phyloP scores from a whole-genome alignment of 2,888 invertebrate genomes.

The Hymenopus coronatus region DNA sequence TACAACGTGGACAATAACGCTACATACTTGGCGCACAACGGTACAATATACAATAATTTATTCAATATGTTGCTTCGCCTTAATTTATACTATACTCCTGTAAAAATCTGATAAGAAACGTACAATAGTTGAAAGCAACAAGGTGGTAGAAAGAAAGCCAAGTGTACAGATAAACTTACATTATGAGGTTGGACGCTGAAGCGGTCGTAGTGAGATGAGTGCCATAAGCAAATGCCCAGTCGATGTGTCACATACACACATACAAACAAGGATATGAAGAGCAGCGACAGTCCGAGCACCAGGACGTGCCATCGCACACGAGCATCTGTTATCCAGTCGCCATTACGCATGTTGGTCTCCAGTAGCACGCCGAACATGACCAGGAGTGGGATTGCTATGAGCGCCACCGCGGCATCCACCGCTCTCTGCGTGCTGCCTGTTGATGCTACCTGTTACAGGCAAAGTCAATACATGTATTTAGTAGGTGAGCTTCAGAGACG shows the following conservation, averaged over 20 bases:
- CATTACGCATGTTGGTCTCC: constrained; percentile 46
- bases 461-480: not conserved
- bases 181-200: not conserved
- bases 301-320: constrained; percentile 46
- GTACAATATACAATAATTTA: too few relatives aligned
- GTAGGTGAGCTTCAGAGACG: too few relatives aligned
- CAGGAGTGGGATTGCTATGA: constrained; percentile 48
- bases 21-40: too few relatives aligned
- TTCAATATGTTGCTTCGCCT: too few relatives aligned
- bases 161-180: not conserved
- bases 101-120: too few relatives aligned
- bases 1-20: too few relatives aligned
- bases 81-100: too few relatives aligned
- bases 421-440: constrained; percentile 24
- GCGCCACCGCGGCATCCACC: constrained; percentile 48
- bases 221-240: constrained; percentile 49
- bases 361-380: constrained; percentile 48
- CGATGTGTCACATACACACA: constrained; percentile 51
- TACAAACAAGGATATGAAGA: constrained; percentile 47
- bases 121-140: too few relatives aligned
- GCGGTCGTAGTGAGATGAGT: not conserved
- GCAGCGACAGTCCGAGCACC: constrained; percentile 47
- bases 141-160: too few relatives aligned
- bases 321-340: constrained; percentile 43
- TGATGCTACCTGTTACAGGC: not conserved